These are phyloP conservation scores for Triops longicaudatus DNA, from an alignment of 1,140 invertebrate genomes.

Conservation along the genomic window DNA sequence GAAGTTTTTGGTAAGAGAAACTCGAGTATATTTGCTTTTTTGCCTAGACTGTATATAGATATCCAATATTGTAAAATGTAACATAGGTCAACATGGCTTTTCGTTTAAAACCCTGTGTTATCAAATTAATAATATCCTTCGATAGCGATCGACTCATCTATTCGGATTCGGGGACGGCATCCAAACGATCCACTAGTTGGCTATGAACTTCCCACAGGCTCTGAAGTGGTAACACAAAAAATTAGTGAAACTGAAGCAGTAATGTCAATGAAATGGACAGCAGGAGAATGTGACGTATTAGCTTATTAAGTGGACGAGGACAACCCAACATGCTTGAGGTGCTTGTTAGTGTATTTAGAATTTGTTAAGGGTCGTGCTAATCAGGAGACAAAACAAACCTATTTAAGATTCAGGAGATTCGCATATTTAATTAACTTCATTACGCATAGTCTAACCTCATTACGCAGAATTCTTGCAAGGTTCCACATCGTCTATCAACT, in stretches of 20 bases:
- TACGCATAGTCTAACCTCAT: not conserved
- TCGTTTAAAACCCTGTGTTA: not conserved
- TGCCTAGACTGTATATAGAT: conserved; percentile 7
- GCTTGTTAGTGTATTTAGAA: conserved; percentile 13
- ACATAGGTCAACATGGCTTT: conserved; percentile 1
- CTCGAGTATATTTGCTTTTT: conserved; percentile 6
- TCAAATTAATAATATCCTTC: not conserved
- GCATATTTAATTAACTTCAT: not conserved
- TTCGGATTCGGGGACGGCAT: not conserved
- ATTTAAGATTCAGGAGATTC: not conserved
- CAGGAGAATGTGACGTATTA: not conserved
- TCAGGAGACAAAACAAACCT: not conserved
- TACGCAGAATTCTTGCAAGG: not conserved
- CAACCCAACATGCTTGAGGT: not conserved
- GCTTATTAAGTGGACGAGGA: not conserved
- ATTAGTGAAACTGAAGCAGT: not conserved
- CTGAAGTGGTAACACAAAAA: conserved; percentile 38
- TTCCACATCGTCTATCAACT: conserved; percentile 51
- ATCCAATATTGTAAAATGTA: conserved; percentile 9
- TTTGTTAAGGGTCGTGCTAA: not conserved
- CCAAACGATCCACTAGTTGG: conserved; percentile 39
- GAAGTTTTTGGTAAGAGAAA: not conserved
- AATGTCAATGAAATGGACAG: not conserved
- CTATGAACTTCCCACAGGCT: conserved; percentile 43
- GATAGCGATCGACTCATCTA: not conserved